Conservation (phyloP, 2,797 vertebrate genomes). For the Lerista edwardsae region DNA sequence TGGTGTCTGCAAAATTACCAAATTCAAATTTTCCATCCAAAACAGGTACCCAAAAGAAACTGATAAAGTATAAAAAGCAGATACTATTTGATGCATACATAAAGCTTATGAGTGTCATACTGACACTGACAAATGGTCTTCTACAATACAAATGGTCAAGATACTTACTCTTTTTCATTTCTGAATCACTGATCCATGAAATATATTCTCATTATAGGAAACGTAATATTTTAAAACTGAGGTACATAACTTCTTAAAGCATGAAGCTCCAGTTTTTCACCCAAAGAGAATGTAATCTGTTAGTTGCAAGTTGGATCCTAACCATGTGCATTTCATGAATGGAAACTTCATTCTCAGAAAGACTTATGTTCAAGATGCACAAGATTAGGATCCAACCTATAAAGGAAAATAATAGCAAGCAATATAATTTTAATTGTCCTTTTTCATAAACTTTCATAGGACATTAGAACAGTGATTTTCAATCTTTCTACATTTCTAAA, state of each 20-base stretch:
- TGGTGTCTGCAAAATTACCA: background rate
- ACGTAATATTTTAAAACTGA: background rate
- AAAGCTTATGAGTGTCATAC: background rate
- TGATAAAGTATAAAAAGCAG: conserved; percentile 25
- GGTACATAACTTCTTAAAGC: no score
- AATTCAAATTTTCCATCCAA: conserved; percentile 25
- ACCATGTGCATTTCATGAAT: no score
- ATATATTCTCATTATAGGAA: no score
- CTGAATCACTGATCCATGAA: background rate
- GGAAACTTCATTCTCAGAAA: no score
- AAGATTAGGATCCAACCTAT: no score
- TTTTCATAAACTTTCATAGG: background rate
- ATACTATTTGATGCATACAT: conserved; percentile 25
- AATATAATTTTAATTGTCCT: background rate
- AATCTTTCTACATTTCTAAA: no score
- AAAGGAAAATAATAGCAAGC: background rate
- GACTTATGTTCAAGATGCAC: no score
- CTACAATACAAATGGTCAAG: background rate
- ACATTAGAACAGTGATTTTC: background rate
- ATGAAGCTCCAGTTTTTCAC: no score
- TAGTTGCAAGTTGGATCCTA: no score
- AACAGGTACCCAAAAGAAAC: background rate
- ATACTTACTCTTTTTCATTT: background rate
- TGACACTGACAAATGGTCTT: background rate
- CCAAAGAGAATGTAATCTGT: no score